Percentiles rank a stretch among this genome's conserved stretches.
phyloP scores from a whole-genome alignment of 2,797 vertebrate species.

The Dermochelys coriacea region DNA sequence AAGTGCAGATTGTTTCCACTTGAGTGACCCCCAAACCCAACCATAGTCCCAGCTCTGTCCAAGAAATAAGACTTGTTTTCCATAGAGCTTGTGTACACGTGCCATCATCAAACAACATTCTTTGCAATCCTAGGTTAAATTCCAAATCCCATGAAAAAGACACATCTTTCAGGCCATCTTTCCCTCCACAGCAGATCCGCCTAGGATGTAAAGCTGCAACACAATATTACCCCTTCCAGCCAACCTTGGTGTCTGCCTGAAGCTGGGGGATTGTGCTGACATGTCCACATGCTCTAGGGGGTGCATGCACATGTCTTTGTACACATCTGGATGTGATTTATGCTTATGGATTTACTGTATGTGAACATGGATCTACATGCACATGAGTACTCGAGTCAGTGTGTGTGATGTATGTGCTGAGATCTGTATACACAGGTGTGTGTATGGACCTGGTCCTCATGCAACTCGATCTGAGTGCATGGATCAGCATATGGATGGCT shows the following conservation, averaged over 20 bases:
- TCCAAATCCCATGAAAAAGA: constrained; percentile 32
- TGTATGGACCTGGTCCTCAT: background rate
- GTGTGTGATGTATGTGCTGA: fast-evolving
- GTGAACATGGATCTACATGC: background rate
- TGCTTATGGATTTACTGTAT: fast-evolving
- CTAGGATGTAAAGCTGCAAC: constrained; percentile 23
- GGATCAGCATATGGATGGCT: fast-evolving
- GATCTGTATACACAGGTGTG: background rate
- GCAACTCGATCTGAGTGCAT: background rate
- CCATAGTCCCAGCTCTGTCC: background rate
- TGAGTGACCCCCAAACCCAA: background rate
- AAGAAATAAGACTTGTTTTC: constrained; percentile 21
- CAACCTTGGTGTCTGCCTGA: background rate
- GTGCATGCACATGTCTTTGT: fast-evolving
- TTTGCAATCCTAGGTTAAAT: constrained; percentile 25
- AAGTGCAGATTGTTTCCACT: background rate
- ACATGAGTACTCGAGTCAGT: fast-evolving
- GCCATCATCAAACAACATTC: constrained; percentile 30
- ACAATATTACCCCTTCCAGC: background rate
- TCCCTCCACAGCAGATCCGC: constrained; percentile 51
- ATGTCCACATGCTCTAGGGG: background rate
- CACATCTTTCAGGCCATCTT: constrained; percentile 46
- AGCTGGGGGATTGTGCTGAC: background rate
- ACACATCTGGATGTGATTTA: fast-evolving
- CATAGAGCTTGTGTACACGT: constrained; percentile 48